phyloP scores from a whole-genome alignment of 2,113 vertebrate species.

The Syrrhaptes paradoxus region DNA sequence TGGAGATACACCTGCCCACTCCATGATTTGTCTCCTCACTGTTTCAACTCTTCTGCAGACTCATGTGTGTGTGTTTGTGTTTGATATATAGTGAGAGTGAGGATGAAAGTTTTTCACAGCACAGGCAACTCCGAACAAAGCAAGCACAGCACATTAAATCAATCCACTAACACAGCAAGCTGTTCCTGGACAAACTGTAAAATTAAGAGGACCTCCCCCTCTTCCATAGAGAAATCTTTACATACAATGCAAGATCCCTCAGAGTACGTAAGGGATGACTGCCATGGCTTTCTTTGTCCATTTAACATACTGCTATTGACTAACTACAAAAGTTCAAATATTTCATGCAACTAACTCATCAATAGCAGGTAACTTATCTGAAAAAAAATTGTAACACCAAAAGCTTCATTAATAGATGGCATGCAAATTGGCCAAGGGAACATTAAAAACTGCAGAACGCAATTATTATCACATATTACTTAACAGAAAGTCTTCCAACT shows the following conservation, averaged over 20 bases:
- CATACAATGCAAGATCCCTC: background rate
- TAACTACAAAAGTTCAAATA: background rate
- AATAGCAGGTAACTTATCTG: background rate
- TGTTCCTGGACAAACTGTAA: background rate
- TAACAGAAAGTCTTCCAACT: background rate
- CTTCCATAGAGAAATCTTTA: background rate
- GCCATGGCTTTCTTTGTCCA: background rate
- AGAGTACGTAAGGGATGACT: background rate
- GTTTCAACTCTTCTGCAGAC: background rate
- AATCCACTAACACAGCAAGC: background rate
- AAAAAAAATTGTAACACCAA: background rate
- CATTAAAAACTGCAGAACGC: background rate
- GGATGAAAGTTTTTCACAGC: background rate
- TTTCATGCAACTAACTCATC: background rate
- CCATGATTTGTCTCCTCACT: background rate
- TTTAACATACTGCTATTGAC: background rate
- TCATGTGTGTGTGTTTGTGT: background rate
- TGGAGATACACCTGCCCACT: background rate
- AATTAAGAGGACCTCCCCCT: background rate
- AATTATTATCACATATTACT: background rate
- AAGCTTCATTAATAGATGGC: background rate
- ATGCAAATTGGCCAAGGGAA: background rate
- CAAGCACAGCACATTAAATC: background rate
- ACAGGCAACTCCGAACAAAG: background rate
- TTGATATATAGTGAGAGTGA: background rate